These are phyloP conservation scores for Meles meles DNA, from an alignment of 2,113 vertebrate species.

Conservation along the genomic window DNA sequence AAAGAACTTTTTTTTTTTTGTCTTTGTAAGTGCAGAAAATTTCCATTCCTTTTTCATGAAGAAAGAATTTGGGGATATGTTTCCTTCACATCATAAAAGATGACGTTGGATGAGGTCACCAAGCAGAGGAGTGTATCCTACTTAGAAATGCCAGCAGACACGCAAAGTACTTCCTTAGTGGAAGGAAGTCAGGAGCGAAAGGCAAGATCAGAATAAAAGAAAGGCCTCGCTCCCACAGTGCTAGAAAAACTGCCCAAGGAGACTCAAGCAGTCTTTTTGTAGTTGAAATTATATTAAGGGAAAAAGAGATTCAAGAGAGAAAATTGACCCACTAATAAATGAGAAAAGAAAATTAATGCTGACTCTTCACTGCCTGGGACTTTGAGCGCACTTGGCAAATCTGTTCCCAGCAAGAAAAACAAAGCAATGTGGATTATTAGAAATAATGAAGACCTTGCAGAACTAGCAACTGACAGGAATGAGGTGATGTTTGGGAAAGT, in stretches of 20 bases:
- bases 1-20: not conserved
- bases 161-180: not conserved
- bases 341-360: constrained; percentile 16
- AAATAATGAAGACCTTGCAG: not conserved
- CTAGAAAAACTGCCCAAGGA: not conserved
- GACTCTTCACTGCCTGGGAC: not conserved
- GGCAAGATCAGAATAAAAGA: not conserved
- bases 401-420: not conserved
- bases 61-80: not conserved
- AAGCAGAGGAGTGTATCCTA: not conserved
- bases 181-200: not conserved
- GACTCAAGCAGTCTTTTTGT: not conserved
- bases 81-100: not conserved
- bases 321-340: constrained; percentile 22
- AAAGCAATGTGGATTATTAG: not conserved
- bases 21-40: not conserved
- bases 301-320: constrained; percentile 34
- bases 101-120: not conserved
- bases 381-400: not conserved
- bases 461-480: not conserved
- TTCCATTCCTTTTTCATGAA: not conserved
- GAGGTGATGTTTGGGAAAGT: not conserved
- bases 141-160: not conserved
- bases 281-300: constrained; percentile 28
- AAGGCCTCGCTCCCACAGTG: not conserved